Conservation (phyloP, 92 coral and sea anemone genomes). For the Muricea muricata region DNA sequence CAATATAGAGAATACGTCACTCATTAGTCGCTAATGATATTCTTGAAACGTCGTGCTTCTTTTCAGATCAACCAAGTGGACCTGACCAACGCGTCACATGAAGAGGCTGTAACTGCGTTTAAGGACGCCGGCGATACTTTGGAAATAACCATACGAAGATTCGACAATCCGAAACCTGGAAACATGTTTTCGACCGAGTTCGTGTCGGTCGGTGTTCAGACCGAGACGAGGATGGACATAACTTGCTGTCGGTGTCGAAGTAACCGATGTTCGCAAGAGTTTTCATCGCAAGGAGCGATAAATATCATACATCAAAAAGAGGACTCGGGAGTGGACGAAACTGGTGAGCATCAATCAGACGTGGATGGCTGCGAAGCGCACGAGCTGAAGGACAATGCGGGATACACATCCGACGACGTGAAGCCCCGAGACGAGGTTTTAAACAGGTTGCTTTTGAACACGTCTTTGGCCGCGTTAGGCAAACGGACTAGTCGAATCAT, state of each 20-base stretch:
- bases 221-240: slow-evolving; percentile 56
- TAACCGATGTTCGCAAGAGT: slow-evolving; percentile 34
- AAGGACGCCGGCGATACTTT: slow-evolving; percentile 85
- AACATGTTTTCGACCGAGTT: slow-evolving; percentile 42
- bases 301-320: slow-evolving; percentile 28
- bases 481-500: slow-evolving; percentile 9
- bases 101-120: slow-evolving; percentile 87
- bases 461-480: slow-evolving; percentile 32
- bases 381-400: not conserved
- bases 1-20: not conserved
- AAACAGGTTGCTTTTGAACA: slow-evolving; percentile 8
- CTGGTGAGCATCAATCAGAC: slow-evolving; percentile 42
- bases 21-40: no score
- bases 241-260: slow-evolving; percentile 47
- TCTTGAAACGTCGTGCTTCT: no score
- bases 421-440: slow-evolving; percentile 20
- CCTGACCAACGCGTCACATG: slow-evolving; percentile 86
- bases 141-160: slow-evolving; percentile 72
- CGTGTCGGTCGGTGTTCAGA: slow-evolving; percentile 86
- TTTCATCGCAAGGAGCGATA: slow-evolving; percentile 37
- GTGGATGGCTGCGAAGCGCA: slow-evolving; percentile 30
- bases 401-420: slow-evolving; percentile 7
- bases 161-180: slow-evolving; percentile 46
- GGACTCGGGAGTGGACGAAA: slow-evolving; percentile 50
- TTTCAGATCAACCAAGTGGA: slow-evolving; percentile 89